Evolutionary conservation across 1,140 invertebrate genomes (phyloP).

Genomic region (Aphelenchoides avenae): DNA sequence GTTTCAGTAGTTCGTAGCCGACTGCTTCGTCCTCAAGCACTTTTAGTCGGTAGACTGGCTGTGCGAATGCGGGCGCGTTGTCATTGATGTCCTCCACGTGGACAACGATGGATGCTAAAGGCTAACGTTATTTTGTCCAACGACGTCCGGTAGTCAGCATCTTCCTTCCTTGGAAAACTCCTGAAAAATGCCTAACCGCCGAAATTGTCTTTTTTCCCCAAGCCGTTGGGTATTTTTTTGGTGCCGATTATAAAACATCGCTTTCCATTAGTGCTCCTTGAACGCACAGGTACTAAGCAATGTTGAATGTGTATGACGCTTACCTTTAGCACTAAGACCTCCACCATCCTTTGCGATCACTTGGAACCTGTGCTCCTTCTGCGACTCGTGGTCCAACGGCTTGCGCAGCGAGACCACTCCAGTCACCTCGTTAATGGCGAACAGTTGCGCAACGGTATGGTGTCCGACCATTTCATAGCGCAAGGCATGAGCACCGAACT

Average conservation of each 20-base stretch:
- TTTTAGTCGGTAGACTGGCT: constrained; percentile 31
- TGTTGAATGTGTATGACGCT: too few species aligned
- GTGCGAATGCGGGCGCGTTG: constrained; percentile 53
- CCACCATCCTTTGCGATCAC: constrained; percentile 85
- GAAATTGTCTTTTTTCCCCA: too few species aligned
- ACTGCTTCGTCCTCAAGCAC: constrained; percentile 50
- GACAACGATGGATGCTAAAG: constrained; percentile 25
- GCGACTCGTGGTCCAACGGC: constrained; percentile 75
- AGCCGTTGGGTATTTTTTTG: too few species aligned
- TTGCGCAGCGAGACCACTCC: constrained; percentile 49
- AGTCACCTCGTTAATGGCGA: constrained; percentile 26
- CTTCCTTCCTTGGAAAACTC: too few species aligned
- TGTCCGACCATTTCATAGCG: too few species aligned
- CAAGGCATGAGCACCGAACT: constrained; percentile 22
- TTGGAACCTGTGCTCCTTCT: constrained; percentile 72
- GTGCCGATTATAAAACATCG: too few species aligned
- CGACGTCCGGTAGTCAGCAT: too few species aligned
- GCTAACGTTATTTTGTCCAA: too few species aligned
- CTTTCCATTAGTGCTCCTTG: too few species aligned
- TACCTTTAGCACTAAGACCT: constrained; percentile 24
- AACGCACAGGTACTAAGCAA: too few species aligned
- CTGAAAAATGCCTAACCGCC: too few species aligned
- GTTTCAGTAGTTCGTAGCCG: constrained; percentile 42
- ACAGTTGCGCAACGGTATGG: too few species aligned
- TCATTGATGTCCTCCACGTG: constrained; percentile 76